phyloP scores from a whole-genome alignment of 2,888 invertebrate species.

The Laspeyria flexula region DNA sequence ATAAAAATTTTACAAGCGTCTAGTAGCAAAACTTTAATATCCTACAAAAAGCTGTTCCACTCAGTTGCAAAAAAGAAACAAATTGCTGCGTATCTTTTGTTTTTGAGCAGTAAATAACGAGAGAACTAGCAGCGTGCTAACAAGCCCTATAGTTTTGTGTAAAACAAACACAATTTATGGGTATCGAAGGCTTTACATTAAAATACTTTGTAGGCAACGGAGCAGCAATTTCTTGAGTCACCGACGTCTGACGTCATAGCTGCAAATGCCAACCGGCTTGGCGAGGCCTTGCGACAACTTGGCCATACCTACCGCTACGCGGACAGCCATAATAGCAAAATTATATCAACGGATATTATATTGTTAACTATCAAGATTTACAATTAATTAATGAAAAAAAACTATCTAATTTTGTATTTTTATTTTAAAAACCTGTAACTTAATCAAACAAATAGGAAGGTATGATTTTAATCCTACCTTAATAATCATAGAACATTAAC shows the following conservation, averaged over 20 bases:
- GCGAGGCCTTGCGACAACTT: constrained; percentile 68
- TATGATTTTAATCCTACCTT: no score
- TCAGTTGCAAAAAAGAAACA: neutral
- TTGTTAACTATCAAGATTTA: no score
- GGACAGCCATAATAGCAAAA: constrained; percentile 23
- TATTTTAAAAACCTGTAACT: no score
- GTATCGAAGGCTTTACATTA: constrained; percentile 51
- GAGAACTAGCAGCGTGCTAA: constrained; percentile 34
- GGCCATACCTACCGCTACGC: constrained; percentile 30
- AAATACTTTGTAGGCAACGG: constrained; percentile 52
- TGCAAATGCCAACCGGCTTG: constrained; percentile 70
- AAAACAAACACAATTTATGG: constrained; percentile 47
- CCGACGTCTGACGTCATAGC: constrained; percentile 67
- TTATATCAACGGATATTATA: constrained; percentile 10
- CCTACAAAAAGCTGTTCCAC: neutral
- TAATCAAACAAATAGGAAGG: no score
- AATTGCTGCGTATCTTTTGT: constrained; percentile 11
- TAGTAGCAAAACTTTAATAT: neutral
- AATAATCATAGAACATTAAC: no score
- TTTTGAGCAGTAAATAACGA: constrained; percentile 34
- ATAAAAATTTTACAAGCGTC: no score
- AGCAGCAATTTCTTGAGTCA: constrained; percentile 61
- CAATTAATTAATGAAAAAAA: no score
- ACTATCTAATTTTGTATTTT: neutral
- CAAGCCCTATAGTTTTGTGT: constrained; percentile 44